A percentile compares a stretch with the other conserved stretches of the same genome.
Conservation (phyloP, 2,888 invertebrate genomes). For the Argynnis bischoffii region DNA sequence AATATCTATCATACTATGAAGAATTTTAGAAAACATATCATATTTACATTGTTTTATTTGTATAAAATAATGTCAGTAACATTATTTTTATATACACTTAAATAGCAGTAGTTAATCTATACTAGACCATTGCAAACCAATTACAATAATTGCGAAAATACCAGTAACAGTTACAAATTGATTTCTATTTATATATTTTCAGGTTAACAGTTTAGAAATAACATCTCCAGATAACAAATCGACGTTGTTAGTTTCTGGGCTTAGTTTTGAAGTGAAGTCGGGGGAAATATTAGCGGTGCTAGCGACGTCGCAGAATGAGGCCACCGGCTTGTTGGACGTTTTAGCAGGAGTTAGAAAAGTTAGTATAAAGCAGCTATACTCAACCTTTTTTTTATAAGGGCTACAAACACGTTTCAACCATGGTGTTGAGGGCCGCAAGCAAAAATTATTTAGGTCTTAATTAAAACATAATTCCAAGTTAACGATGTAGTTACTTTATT, state of each 20-base stretch:
- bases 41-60: too few relatives aligned
- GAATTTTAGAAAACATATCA: too few relatives aligned
- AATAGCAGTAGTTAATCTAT: neutral
- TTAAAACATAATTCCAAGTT: too few relatives aligned
- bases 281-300: slow-evolving; percentile 95
- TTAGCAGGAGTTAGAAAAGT: slow-evolving; percentile 88
- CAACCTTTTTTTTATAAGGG: too few relatives aligned
- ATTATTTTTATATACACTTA: neutral
- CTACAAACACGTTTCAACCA: too few relatives aligned
- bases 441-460: too few relatives aligned
- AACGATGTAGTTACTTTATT: too few relatives aligned
- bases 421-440: too few relatives aligned
- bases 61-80: too few relatives aligned
- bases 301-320: slow-evolving; percentile 94
- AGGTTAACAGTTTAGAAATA: slow-evolving; percentile 85
- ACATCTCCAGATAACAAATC: slow-evolving; percentile 81
- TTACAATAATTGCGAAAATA: neutral
- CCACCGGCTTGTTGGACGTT: slow-evolving; percentile 92
- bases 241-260: slow-evolving; percentile 85
- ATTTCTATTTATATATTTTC: slow-evolving; percentile 34
- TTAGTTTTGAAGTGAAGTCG: slow-evolving; percentile 94
- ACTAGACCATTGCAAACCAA: neutral
- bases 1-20: too few relatives aligned
- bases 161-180: too few relatives aligned
- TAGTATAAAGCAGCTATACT: slow-evolving; percentile 38